These are phyloP conservation scores for Bufotes viridis DNA, from an alignment of 2,797 vertebrate genomes.

Conservation along the genomic window DNA sequence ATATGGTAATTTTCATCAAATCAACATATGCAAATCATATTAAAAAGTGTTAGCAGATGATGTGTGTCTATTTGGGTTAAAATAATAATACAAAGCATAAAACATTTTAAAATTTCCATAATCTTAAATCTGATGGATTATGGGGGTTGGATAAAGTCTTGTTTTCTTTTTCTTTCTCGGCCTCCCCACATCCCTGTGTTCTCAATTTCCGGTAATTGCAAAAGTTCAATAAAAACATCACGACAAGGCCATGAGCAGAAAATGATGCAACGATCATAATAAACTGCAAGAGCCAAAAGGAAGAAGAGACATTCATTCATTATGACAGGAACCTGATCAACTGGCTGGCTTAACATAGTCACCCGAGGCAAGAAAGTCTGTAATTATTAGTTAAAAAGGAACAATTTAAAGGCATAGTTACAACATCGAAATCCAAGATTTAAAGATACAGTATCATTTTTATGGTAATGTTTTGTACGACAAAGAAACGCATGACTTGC, in stretches of 20 bases:
- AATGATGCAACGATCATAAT: not conserved
- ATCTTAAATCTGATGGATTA: not conserved
- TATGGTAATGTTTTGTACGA: not conserved
- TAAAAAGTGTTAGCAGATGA: too few species aligned
- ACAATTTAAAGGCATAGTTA: not conserved
- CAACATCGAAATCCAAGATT: not conserved
- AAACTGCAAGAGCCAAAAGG: slow-evolving; percentile 2
- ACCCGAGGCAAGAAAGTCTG: not conserved
- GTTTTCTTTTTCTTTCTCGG: not conserved
- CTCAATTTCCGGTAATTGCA: not conserved
- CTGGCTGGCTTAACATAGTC: slow-evolving; percentile 9
- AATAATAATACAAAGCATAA: not conserved
- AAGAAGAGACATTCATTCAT: slow-evolving; percentile 1
- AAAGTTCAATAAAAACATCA: not conserved
- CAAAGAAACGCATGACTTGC: too few species aligned
- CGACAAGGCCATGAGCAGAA: not conserved
- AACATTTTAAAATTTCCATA: not conserved
- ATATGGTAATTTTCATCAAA: too few species aligned
- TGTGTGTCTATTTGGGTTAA: too few species aligned
- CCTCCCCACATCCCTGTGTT: not conserved
- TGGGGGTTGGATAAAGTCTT: not conserved
- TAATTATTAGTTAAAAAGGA: not conserved
- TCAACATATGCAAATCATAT: too few species aligned
- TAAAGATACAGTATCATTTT: not conserved
- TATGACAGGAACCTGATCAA: slow-evolving; percentile 12